These are phyloP conservation scores for Characodon lateralis DNA, from an alignment of 2,797 vertebrate genomes.

Conservation along the genomic window DNA sequence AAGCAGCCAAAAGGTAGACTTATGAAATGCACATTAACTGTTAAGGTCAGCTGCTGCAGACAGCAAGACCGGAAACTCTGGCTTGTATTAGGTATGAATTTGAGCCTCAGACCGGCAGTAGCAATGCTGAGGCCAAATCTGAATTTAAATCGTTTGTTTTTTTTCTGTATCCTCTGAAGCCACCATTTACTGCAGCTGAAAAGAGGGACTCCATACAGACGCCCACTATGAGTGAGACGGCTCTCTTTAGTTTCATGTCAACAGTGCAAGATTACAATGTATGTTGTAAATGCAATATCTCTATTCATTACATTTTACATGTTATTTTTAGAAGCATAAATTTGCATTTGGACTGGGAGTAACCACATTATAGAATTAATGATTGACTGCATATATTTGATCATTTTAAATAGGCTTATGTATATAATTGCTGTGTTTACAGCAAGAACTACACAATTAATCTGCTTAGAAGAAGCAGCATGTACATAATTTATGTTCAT, in stretches of 20 bases:
- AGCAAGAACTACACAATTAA: neutral
- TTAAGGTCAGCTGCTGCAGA: constrained; percentile 5
- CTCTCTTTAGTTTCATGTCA: neutral
- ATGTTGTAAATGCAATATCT: neutral
- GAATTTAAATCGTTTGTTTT: neutral
- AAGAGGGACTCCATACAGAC: neutral
- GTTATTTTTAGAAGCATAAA: neutral
- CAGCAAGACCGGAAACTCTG: constrained; percentile 10
- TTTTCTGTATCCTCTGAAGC: neutral
- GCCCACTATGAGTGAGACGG: neutral
- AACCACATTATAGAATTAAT: neutral
- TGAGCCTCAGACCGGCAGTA: constrained; percentile 7
- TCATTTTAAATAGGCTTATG: neutral
- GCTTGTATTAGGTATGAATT: constrained; percentile 5
- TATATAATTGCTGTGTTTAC: neutral
- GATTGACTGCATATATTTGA: neutral
- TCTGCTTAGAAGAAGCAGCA: neutral
- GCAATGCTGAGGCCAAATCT: neutral
- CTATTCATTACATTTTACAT: neutral
- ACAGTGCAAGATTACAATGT: neutral
- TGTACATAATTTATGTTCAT: neutral
- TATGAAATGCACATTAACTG: constrained; percentile 9
- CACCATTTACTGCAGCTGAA: neutral
- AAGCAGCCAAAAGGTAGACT: constrained; percentile 14
- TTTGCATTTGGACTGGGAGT: neutral